Evolutionary conservation across 2,888 invertebrate species (phyloP).

Genomic region (Dasysyrphus tricinctus): DNA sequence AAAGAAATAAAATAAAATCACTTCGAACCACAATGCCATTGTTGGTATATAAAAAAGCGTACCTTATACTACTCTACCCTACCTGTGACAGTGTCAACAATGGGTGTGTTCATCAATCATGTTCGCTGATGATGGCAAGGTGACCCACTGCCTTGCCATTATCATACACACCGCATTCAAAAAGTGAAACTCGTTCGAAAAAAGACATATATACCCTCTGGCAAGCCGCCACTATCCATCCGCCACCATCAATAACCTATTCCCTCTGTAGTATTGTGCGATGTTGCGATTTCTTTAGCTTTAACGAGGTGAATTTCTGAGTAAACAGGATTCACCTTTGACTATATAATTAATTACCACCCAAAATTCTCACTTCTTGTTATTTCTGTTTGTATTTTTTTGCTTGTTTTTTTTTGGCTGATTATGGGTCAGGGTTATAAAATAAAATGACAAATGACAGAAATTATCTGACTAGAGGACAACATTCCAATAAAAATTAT

Average conservation of each 20-base stretch:
- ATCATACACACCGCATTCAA: slow-evolving; percentile 11
- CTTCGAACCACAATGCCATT: slow-evolving; percentile 41
- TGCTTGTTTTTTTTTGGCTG: neutral
- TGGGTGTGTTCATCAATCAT: slow-evolving; percentile 69
- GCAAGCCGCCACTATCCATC: neutral
- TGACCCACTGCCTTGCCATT: slow-evolving; percentile 51
- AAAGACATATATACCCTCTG: neutral
- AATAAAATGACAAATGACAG: slow-evolving; percentile 41
- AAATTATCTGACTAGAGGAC: neutral
- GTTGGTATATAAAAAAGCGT: neutral
- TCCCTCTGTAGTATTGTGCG: slow-evolving; percentile 23
- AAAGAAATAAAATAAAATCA: slow-evolving; percentile 33
- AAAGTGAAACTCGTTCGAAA: slow-evolving; percentile 52
- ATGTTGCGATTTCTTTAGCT: slow-evolving; percentile 55
- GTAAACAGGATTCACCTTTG: slow-evolving; percentile 56
- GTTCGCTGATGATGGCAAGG: slow-evolving; percentile 15
- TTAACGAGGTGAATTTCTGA: slow-evolving; percentile 55
- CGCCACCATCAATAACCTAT: slow-evolving; percentile 53
- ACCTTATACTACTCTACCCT: neutral
- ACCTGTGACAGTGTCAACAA: slow-evolving; percentile 69
- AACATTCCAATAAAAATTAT: slow-evolving; percentile 33
- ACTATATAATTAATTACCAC: slow-evolving; percentile 61
- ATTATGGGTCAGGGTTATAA: slow-evolving; percentile 49
- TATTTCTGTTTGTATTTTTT: neutral
- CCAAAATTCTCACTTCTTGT: slow-evolving; percentile 10